These are phyloP conservation scores for Epizoanthus ramosus DNA, from an alignment of 92 coral and sea anemone species.

Conservation along the genomic window DNA sequence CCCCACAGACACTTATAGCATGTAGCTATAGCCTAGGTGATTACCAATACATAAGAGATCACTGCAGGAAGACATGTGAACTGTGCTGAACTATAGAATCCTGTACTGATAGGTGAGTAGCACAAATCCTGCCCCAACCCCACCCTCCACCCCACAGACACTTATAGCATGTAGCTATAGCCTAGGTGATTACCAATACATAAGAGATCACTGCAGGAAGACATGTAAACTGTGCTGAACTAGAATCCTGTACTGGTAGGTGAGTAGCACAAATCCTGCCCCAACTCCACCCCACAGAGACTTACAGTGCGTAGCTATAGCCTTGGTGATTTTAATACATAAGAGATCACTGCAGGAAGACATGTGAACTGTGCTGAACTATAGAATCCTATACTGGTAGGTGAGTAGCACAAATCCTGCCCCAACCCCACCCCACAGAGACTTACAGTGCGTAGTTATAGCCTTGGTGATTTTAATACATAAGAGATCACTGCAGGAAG, in stretches of 20 bases:
- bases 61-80: slow-evolving; percentile 1
- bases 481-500: too few species aligned
- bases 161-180: too few species aligned
- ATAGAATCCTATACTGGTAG: background rate
- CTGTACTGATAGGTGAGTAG: background rate
- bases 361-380: background rate
- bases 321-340: too few species aligned
- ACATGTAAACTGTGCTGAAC: slow-evolving; percentile 10
- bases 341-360: background rate
- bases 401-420: background rate
- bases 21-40: background rate
- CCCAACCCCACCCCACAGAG: too few species aligned
- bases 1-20: too few species aligned
- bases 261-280: background rate
- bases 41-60: background rate
- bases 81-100: background rate
- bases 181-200: background rate
- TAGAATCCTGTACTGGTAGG: background rate
- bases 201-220: background rate
- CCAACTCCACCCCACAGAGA: too few species aligned
- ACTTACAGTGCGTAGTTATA: too few species aligned
- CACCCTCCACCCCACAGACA: too few species aligned
- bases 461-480: too few species aligned
- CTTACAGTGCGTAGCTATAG: too few species aligned
- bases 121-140: background rate